Evolutionary conservation across 2,888 invertebrate species (phyloP).

Genomic region (Incurvaria masculella): DNA sequence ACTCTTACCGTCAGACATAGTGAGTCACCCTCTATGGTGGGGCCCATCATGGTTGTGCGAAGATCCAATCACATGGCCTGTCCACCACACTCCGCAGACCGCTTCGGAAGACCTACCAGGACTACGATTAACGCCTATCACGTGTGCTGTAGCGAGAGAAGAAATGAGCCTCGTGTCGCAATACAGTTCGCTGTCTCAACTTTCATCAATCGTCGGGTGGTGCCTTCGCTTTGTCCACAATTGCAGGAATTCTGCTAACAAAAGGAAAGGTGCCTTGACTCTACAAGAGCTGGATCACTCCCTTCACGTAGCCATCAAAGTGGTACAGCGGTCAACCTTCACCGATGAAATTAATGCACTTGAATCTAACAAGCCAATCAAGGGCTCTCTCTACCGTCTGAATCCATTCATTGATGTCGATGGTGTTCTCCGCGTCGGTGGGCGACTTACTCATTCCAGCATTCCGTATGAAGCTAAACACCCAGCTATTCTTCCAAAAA

Average conservation of each 20-base stretch:
- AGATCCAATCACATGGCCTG: too few species aligned
- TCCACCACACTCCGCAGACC: too few species aligned
- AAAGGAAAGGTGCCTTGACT: too few species aligned
- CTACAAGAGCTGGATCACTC: too few species aligned
- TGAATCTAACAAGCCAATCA: background rate
- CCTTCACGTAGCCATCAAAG: background rate
- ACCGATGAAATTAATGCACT: background rate
- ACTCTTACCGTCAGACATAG: conserved; percentile 2
- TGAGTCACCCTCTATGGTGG: conserved; percentile 1
- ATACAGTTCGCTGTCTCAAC: too few species aligned
- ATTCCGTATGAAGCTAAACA: background rate
- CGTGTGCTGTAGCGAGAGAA: too few species aligned
- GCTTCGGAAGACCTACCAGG: too few species aligned
- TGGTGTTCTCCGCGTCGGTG: background rate
- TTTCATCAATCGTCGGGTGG: too few species aligned
- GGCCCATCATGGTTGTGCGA: background rate
- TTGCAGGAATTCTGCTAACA: too few species aligned
- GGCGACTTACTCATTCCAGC: background rate
- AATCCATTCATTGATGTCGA: background rate
- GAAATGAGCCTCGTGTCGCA: too few species aligned
- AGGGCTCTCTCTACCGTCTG: background rate
- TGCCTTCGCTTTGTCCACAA: too few species aligned
- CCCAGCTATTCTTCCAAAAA: background rate
- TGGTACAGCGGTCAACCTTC: background rate
- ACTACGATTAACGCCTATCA: too few species aligned